Base-by-base conservation (phyloP, 2,888 invertebrate genomes). In the Gastrophysa polygoni region DNA sequence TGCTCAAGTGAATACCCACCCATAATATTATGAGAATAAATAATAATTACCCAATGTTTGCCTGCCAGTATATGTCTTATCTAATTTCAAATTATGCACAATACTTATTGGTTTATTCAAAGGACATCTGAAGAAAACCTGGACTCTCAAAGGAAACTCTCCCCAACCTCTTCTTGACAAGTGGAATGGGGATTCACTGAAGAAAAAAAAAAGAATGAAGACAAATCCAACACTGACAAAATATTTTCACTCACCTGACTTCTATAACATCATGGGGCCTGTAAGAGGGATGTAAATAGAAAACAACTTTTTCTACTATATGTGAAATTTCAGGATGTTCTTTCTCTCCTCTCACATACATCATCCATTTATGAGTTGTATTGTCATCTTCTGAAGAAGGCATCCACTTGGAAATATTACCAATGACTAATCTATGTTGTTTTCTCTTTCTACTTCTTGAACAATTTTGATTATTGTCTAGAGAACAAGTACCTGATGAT, bases 161-260 rank as follows among this genome's bases (percentile, higher is more conserved):
- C 96, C 96, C 96, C 96, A 96, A 16, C 96, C 96, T 61, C 93
- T 87, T 34, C 94, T 85, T 0, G 91, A 88, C 59, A 96, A 79
- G 81, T 94, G 92, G 84, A 91, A 96, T 0, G 95, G 96, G 0
- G 91, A 85, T 32, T 87, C 84, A 60, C 91, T 91, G 80, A 24
- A 82, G 80, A 57, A 63, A 66, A 51, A 32, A 59, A 57, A 62
- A 38, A 24, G 4, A 24, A 5, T 24, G 4, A 24, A 7, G 24
- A 24, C 3, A 24, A 3, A 24, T 24, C 7, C 24, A 24, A 7
- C 4, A 24, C 24, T 24, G 4, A 24, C 4, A n/a, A n/a, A 10
- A 2, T 32, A 32, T 32, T 32, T 11, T 38, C 24, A 83, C 87
- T 84, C 78, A 91, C 89, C 85, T 85, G 7, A 95, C 83, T 78